Conservation (phyloP, 1,140 invertebrate species). For the Prorops nasuta region DNA sequence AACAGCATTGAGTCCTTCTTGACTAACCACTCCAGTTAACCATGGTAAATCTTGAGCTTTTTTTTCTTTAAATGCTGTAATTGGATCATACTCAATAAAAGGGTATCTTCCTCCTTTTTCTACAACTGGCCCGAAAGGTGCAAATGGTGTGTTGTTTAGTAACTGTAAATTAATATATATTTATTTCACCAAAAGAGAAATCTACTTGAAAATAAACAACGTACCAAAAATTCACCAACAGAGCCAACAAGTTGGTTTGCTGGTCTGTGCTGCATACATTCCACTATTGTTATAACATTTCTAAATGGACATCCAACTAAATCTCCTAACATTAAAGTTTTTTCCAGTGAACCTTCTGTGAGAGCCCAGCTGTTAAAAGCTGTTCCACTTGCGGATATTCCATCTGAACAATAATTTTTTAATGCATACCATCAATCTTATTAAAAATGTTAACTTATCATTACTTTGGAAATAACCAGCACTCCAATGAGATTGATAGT, state of each 20-base stretch:
- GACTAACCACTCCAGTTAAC: conserved; percentile 52
- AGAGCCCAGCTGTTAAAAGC: conserved; percentile 67
- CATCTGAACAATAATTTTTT: conserved; percentile 60
- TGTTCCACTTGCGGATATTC: conserved; percentile 72
- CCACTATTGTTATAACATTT: neutral
- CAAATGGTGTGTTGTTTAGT: conserved; percentile 53
- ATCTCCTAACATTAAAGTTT: conserved; percentile 62
- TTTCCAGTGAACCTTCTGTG: conserved; percentile 61
- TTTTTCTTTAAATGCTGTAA: conserved; percentile 49
- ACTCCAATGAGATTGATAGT: conserved; percentile 48
- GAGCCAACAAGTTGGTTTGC: neutral
- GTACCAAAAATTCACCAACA: neutral
- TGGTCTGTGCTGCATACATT: neutral
- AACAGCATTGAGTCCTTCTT: conserved; percentile 59
- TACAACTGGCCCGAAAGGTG: conserved; percentile 58
- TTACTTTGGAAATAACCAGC: conserved; percentile 29
- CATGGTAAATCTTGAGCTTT: conserved; percentile 54
- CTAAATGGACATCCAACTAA: conserved; percentile 62
- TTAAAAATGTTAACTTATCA: conserved; percentile 4
- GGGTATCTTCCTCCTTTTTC: conserved; percentile 47
- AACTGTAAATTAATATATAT: conserved; percentile 35
- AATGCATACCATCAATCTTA: neutral
- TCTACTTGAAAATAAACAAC: too few relatives aligned
- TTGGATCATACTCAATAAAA: conserved; percentile 58
- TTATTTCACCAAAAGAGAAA: too few relatives aligned